phyloP scores from a whole-genome alignment of 2,888 invertebrate genomes.

The Nemurella pictetii region DNA sequence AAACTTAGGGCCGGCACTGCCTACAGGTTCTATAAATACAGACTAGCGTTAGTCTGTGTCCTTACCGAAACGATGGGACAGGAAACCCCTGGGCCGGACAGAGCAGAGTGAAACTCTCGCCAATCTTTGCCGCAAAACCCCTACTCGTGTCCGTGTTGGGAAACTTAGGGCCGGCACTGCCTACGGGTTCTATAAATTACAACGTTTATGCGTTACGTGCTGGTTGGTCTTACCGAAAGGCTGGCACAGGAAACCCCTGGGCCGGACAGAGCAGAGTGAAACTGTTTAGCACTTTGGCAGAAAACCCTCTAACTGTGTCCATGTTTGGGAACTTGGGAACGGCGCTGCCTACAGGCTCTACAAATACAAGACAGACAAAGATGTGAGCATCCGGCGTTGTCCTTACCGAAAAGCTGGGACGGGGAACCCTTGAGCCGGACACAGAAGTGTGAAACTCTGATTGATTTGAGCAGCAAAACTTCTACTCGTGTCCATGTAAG shows the following conservation, averaged over 20 bases:
- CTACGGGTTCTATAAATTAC: slow-evolving; percentile 46
- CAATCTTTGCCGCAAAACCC: slow-evolving; percentile 59
- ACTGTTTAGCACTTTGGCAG: slow-evolving; percentile 51
- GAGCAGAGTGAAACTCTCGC: slow-evolving; percentile 59
- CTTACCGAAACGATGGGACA: slow-evolving; percentile 72
- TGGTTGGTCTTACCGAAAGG: slow-evolving; percentile 66
- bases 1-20: slow-evolving; percentile 68
- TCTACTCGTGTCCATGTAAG: slow-evolving; percentile 66
- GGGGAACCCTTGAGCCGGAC: slow-evolving; percentile 68
- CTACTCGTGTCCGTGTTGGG: slow-evolving; percentile 67
- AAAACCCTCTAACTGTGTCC: slow-evolving; percentile 35
- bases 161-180: slow-evolving; percentile 68
- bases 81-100: slow-evolving; percentile 70
- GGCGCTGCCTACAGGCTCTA: slow-evolving; percentile 71
- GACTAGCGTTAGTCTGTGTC: slow-evolving; percentile 47
- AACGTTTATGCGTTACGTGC: background rate
- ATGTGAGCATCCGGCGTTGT: slow-evolving; percentile 25
- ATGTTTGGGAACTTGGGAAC: slow-evolving; percentile 66
- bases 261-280: slow-evolving; percentile 67
- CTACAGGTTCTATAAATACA: slow-evolving; percentile 46
- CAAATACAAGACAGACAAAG: slow-evolving; percentile 6
- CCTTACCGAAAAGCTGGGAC: slow-evolving; percentile 72
- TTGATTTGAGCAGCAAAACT: slow-evolving; percentile 60
- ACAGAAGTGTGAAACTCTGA: slow-evolving; percentile 61
- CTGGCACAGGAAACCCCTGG: slow-evolving; percentile 68